Conservation (phyloP, 1,140 invertebrate species). For the Neelides sp. region DNA sequence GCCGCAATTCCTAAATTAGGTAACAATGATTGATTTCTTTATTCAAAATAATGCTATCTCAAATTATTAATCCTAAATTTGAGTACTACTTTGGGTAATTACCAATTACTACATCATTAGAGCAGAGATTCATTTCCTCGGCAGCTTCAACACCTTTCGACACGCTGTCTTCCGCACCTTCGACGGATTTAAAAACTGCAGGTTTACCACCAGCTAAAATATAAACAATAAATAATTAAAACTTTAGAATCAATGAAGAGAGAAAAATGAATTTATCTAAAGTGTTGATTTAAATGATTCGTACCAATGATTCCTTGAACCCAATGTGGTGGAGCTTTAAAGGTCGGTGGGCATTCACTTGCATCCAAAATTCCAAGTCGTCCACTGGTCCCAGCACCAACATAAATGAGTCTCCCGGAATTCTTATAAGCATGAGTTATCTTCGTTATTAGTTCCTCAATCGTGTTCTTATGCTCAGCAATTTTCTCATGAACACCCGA, state of each 20-base stretch:
- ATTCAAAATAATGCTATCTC: neutral
- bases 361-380: conserved; percentile 28
- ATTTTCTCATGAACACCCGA: conserved; percentile 12
- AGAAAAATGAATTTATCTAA: no score
- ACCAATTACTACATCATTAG: conserved; percentile 25
- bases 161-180: conserved; percentile 26
- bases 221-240: no score
- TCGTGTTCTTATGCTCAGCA: conserved; percentile 2
- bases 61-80: neutral
- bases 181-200: conserved; percentile 13
- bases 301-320: conserved; percentile 27
- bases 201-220: conserved; percentile 23
- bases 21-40: neutral
- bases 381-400: conserved; percentile 29
- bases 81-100: neutral
- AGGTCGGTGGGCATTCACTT: conserved; percentile 31
- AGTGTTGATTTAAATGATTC: no score
- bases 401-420: conserved; percentile 25
- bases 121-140: conserved; percentile 2
- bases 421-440: conserved; percentile 14
- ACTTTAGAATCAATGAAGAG: no score
- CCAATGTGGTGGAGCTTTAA: conserved; percentile 16
- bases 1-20: conserved; percentile 20
- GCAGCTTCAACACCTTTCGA: conserved; percentile 16
- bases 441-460: conserved; percentile 8